phyloP scores from a whole-genome alignment of 2,888 invertebrate genomes.

The Siphonodentalium dalli region DNA sequence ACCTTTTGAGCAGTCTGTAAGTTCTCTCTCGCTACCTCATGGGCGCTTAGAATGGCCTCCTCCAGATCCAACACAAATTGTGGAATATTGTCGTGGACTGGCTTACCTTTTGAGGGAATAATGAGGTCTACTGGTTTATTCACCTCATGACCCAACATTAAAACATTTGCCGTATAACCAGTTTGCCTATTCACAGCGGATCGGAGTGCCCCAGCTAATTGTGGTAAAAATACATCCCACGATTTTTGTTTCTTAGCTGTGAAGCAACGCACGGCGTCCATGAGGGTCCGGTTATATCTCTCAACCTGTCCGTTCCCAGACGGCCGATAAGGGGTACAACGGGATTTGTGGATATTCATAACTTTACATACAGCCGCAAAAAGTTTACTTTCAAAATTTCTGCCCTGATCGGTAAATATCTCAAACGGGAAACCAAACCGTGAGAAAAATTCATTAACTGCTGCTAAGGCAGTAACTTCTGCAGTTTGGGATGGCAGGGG shows the following conservation, averaged over 20 bases:
- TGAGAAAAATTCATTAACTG: conserved; percentile 7
- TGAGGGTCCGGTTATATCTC: conserved; percentile 6
- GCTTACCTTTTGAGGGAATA: no score
- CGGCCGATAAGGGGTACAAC: conserved; percentile 12
- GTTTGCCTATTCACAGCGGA: conserved; percentile 11
- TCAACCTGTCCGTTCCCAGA: conserved; percentile 15
- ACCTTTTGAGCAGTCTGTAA: no score
- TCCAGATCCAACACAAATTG: no score
- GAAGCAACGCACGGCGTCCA: conserved; percentile 11
- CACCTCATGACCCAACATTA: conserved; percentile 8
- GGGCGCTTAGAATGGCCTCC: no score
- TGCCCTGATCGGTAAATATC: conserved; percentile 12
- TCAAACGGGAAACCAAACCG: conserved; percentile 11
- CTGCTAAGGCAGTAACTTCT: no score
- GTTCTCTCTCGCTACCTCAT: no score
- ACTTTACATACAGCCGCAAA: conserved; percentile 4
- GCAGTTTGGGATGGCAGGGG: conserved; percentile 1
- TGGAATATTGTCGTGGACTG: no score
- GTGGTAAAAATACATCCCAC: conserved; percentile 12
- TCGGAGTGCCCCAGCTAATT: conserved; percentile 12
- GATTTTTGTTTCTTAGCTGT: conserved; percentile 3
- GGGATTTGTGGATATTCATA: conserved; percentile 9
- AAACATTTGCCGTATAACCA: conserved; percentile 13
- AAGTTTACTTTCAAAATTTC: conserved; percentile 14
- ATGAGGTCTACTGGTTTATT: conserved; percentile 5